Percentiles rank a stretch among this genome's conserved stretches.
phyloP scores from a whole-genome alignment of 2,113 vertebrate species.

The Plecotus auritus region DNA sequence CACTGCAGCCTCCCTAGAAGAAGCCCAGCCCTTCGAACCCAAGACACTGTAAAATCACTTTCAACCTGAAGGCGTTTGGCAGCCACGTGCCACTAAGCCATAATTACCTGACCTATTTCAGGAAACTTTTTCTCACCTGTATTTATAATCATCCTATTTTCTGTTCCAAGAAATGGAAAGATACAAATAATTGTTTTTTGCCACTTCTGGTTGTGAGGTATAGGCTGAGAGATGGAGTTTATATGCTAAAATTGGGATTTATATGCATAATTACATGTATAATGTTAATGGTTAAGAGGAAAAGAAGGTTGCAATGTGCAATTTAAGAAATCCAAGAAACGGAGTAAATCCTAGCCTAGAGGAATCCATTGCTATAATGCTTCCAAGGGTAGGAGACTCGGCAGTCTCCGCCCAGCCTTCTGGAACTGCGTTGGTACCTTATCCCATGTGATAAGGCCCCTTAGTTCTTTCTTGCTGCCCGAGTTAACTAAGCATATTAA shows the following conservation, averaged over 20 bases:
- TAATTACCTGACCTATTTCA: neutral
- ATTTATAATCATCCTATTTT: neutral
- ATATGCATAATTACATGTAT: neutral
- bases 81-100: fast-evolving
- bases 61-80: neutral
- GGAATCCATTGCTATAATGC: fast-evolving
- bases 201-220: neutral
- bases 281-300: neutral
- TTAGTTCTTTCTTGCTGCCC: neutral
- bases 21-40: neutral
- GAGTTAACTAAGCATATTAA: slow-evolving; percentile 18
- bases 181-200: neutral
- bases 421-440: neutral
- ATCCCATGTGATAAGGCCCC: neutral
- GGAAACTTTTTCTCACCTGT: neutral
- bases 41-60: neutral
- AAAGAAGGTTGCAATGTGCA: neutral
- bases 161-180: slow-evolving; percentile 22
- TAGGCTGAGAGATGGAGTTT: neutral
- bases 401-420: neutral
- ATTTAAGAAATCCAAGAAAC: neutral
- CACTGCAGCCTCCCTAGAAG: neutral
- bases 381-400: neutral
- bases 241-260: neutral
- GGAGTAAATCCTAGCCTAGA: neutral